Evolutionary conservation across 1,140 invertebrate genomes (phyloP).

Genomic region (Tachypleus tridentatus): DNA sequence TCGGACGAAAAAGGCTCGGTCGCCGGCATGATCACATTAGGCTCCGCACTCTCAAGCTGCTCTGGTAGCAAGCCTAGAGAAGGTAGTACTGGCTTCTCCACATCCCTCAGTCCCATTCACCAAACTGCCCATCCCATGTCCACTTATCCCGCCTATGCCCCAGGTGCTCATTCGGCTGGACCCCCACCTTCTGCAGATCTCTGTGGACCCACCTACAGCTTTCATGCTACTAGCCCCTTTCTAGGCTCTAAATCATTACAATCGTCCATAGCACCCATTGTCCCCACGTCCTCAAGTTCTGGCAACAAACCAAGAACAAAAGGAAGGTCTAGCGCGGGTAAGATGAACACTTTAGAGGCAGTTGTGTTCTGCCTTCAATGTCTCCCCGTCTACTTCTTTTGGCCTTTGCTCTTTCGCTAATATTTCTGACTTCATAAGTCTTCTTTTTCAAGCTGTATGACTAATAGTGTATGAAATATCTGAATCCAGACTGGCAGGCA

Average conservation of each 20-base stretch:
- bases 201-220: conserved; percentile 26
- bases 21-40: conserved; percentile 31
- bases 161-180: conserved; percentile 22
- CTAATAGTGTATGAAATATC: too few species aligned
- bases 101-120: conserved; percentile 28
- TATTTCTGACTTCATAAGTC: too few species aligned
- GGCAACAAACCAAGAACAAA: conserved; percentile 60
- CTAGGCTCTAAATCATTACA: conserved; percentile 1
- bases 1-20: conserved; percentile 17
- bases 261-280: too few species aligned
- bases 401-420: too few species aligned
- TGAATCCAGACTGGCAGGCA: too few species aligned
- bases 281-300: conserved; percentile 8
- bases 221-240: conserved; percentile 10
- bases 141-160: conserved; percentile 23
- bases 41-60: conserved; percentile 21
- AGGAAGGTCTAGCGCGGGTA: conserved; percentile 79
- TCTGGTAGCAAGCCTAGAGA: conserved; percentile 25
- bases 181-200: conserved; percentile 29
- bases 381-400: too few species aligned
- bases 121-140: conserved; percentile 16
- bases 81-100: conserved; percentile 38
- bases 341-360: conserved; percentile 31
- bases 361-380: background rate
- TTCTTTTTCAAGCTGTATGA: too few species aligned